A percentile compares a stretch with the other conserved stretches of the same genome.
phyloP scores from a whole-genome alignment of 2,113 vertebrate species.

The Mus spicilegus region DNA sequence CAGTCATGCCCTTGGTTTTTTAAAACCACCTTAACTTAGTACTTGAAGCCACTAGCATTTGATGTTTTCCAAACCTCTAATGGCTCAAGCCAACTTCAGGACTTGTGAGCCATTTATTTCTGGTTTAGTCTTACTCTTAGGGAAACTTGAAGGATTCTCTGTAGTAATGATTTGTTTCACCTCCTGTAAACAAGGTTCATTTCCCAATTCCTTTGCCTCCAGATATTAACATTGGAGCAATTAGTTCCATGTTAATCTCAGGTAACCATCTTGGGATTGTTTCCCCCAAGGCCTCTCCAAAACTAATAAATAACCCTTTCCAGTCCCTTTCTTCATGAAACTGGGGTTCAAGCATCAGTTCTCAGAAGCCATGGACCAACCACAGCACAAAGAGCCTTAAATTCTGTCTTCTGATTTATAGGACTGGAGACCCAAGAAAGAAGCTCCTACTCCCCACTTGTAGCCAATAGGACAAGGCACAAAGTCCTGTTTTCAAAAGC shows the following conservation, averaged over 20 bases:
- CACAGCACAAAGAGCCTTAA: not conserved
- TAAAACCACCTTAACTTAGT: not conserved
- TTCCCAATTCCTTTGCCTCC: slow-evolving; percentile 11
- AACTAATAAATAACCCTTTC: slow-evolving; percentile 17
- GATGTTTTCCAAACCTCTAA: not conserved
- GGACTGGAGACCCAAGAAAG: not conserved
- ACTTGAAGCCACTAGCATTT: not conserved
- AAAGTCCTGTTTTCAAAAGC: not conserved
- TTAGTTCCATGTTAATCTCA: slow-evolving; percentile 55
- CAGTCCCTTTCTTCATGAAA: not conserved
- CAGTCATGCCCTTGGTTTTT: not conserved
- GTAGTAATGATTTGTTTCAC: not conserved
- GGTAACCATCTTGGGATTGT: slow-evolving; percentile 38
- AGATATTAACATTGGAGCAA: not conserved
- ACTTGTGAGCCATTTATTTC: not conserved
- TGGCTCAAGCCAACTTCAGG: not conserved
- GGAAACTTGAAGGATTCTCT: not conserved
- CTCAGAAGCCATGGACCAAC: not conserved
- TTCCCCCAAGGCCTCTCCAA: slow-evolving; percentile 40
- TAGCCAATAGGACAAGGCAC: not conserved
- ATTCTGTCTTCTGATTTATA: not conserved
- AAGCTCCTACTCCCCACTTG: not conserved
- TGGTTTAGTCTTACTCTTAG: not conserved
- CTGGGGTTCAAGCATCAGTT: not conserved
- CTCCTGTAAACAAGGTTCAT: slow-evolving; percentile 45